phyloP scores from a whole-genome alignment of 2,113 vertebrate species.

The Burhinus bistriatus region DNA sequence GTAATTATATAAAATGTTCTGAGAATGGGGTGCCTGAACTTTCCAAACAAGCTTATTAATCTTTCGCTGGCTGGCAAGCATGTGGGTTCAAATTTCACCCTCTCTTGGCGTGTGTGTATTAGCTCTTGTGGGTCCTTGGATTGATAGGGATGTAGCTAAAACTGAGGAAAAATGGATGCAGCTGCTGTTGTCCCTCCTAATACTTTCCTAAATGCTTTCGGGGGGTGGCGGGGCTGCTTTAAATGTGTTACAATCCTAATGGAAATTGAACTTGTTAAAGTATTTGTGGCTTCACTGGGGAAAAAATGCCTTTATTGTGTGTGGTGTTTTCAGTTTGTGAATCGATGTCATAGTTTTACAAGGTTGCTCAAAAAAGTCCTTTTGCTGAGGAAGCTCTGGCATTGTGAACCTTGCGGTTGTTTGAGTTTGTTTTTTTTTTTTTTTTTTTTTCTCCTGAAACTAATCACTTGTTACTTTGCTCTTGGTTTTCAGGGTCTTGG shows the following conservation, averaged over 20 bases:
- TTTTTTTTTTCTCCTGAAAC: background rate
- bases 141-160: background rate
- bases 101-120: background rate
- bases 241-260: background rate
- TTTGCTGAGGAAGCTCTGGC: background rate
- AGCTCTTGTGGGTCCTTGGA: background rate
- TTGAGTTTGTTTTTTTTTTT: background rate
- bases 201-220: background rate
- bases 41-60: background rate
- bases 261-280: background rate
- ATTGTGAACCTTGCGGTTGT: background rate
- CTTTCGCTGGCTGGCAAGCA: background rate
- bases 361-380: background rate
- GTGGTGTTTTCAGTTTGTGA: background rate
- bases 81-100: background rate
- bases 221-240: background rate
- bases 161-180: background rate
- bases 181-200: background rate
- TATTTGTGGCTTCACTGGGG: background rate
- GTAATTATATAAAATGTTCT: background rate
- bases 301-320: background rate
- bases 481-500: slow-evolving; percentile 85
- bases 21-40: background rate
- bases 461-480: slow-evolving; percentile 25
- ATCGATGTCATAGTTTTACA: background rate